These are phyloP conservation scores for Megathymus violae DNA, from an alignment of 1,140 invertebrate species.

Conservation along the genomic window DNA sequence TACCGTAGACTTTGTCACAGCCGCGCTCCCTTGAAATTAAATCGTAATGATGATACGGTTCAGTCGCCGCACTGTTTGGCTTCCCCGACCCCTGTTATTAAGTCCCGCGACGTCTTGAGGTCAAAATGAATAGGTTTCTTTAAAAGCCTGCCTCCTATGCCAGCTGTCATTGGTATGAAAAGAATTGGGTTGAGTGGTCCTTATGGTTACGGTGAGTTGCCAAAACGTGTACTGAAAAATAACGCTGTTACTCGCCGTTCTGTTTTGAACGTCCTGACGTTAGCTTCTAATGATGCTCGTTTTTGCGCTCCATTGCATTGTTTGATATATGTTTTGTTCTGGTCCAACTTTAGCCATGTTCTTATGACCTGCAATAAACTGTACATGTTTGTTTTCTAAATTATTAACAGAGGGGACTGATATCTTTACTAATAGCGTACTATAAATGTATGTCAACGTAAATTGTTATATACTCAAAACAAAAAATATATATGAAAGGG, in stretches of 20 bases:
- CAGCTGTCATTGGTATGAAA: constrained; percentile 80
- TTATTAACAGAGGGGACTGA: no score
- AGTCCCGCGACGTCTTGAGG: constrained; percentile 76
- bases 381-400: constrained; percentile 13
- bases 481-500: no score
- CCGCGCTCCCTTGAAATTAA: constrained; percentile 78
- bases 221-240: constrained; percentile 62
- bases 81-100: constrained; percentile 70
- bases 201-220: constrained; percentile 44
- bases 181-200: constrained; percentile 73
- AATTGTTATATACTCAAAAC: no score
- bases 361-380: constrained; percentile 17
- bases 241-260: constrained; percentile 46
- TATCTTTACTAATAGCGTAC: no score
- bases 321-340: constrained; percentile 32
- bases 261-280: constrained; percentile 35
- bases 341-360: constrained; percentile 17
- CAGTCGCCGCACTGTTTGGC: constrained; percentile 65
- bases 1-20: constrained; percentile 74
- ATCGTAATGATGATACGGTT: constrained; percentile 79
- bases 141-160: constrained; percentile 69
- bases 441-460: no score
- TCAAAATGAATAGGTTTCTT: constrained; percentile 80
- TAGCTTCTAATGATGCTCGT: constrained; percentile 38
- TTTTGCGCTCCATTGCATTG: constrained; percentile 24